phyloP scores from a whole-genome alignment of 1,140 invertebrate species.

The Drosophila sp. region DNA sequence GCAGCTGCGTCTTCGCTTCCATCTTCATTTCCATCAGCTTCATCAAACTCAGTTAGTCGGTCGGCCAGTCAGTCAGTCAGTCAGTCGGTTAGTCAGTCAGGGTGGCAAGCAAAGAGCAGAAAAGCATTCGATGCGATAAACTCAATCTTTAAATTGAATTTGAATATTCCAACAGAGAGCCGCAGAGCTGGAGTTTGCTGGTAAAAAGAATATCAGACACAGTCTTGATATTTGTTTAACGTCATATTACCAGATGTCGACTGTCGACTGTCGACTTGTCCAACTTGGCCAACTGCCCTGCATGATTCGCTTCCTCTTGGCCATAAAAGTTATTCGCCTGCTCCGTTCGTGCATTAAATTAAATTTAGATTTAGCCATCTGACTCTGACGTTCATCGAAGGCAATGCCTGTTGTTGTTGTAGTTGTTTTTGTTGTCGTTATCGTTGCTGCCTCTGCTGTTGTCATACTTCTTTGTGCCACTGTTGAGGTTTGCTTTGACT shows the following conservation, averaged over 20 bases:
- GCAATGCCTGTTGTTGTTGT: constrained; percentile 10
- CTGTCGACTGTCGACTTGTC: constrained; percentile 3
- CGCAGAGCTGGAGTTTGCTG: constrained; percentile 7
- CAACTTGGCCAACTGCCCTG: constrained; percentile 10
- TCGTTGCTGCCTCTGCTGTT: constrained; percentile 38
- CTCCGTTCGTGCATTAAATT: constrained; percentile 82
- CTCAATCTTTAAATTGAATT: constrained; percentile 83
- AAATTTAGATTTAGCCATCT: constrained; percentile 80
- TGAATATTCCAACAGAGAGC: constrained; percentile 66
- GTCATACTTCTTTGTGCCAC: constrained; percentile 65
- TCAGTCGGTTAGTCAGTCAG: constrained; percentile 22
- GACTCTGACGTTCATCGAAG: constrained; percentile 55
- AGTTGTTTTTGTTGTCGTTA: constrained; percentile 1
- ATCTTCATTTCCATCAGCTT: constrained; percentile 31
- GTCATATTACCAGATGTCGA: constrained; percentile 77
- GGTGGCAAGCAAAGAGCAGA: constrained; percentile 66
- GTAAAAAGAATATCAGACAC: constrained; percentile 7
- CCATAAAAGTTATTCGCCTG: constrained; percentile 68
- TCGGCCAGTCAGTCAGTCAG: constrained; percentile 27
- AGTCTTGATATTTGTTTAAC: constrained; percentile 75
- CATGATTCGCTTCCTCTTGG: constrained; percentile 17
- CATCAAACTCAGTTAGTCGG: constrained; percentile 1
- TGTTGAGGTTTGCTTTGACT: constrained; percentile 40
- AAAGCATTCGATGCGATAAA: constrained; percentile 68
- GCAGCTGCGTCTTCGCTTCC: constrained; percentile 1